These are phyloP conservation scores for Amphipyra tragopoginis DNA, from an alignment of 2,888 invertebrate genomes.

Conservation along the genomic window DNA sequence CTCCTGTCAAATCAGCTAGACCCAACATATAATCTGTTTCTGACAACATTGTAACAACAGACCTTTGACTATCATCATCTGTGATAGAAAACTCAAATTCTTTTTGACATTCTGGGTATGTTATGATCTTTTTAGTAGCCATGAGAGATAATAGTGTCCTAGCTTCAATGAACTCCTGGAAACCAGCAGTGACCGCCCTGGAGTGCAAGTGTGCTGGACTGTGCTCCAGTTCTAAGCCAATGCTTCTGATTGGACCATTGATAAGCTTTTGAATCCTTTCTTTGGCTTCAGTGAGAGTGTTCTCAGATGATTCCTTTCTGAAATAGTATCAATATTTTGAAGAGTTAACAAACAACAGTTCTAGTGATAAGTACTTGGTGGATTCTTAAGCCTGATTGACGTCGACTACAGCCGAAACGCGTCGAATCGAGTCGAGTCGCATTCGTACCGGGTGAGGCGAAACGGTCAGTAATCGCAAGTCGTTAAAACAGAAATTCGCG, in stretches of 20 bases:
- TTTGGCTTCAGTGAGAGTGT: constrained; percentile 87
- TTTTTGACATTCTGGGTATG: constrained; percentile 90
- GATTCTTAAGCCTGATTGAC: too few species aligned
- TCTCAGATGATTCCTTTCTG: constrained; percentile 78
- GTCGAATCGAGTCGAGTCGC: too few species aligned
- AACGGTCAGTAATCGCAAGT: too few species aligned
- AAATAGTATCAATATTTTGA: constrained; percentile 38
- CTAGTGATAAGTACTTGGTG: too few species aligned
- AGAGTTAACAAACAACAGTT: too few species aligned
- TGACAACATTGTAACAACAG: constrained; percentile 77
- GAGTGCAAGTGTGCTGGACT: constrained; percentile 91
- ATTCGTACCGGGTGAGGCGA: too few species aligned
- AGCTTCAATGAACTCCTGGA: constrained; percentile 97
- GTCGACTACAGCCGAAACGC: too few species aligned
- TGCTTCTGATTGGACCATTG: constrained; percentile 84
- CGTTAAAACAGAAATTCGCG: too few species aligned
- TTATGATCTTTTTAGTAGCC: constrained; percentile 89
- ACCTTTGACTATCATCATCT: constrained; percentile 62
- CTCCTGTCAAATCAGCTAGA: constrained; percentile 96
- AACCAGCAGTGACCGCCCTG: constrained; percentile 81
- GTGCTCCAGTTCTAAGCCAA: constrained; percentile 93
- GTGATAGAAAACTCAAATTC: constrained; percentile 83
- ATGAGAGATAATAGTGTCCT: constrained; percentile 94
- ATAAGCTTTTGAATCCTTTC: constrained; percentile 91
- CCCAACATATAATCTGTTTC: constrained; percentile 92